These are phyloP conservation scores for Sphaerolaimus hirsutus DNA, from an alignment of 2,888 invertebrate genomes.

Conservation along the genomic window DNA sequence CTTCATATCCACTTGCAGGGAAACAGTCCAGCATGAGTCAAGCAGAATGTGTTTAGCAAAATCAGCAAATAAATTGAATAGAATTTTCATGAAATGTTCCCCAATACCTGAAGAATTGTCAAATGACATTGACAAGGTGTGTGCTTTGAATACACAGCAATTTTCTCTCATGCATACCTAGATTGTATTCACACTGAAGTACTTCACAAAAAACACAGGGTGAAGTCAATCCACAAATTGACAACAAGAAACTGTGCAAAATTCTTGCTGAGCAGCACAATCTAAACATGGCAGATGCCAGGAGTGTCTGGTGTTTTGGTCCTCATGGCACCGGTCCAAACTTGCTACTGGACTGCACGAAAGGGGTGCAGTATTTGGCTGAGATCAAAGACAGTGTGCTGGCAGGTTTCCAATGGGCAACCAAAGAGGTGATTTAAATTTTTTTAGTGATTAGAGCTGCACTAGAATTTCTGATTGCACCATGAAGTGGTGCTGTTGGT, in stretches of 20 bases:
- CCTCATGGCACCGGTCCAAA: constrained; percentile 11
- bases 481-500: no score
- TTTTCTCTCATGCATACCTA: no score
- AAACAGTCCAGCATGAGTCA: constrained; percentile 10
- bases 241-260: no score
- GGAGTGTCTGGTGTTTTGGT: constrained; percentile 12
- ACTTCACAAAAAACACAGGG: no score
- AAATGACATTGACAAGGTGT: constrained; percentile 9
- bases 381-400: constrained; percentile 10
- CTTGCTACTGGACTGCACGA: constrained; percentile 10
- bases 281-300: constrained; percentile 7
- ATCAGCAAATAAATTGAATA: constrained; percentile 12
- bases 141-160: background rate
- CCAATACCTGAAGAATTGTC: constrained; percentile 9
- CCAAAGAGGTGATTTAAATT: constrained; percentile 5
- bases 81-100: constrained; percentile 9
- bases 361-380: constrained; percentile 9
- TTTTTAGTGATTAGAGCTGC: no score
- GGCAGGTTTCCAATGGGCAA: constrained; percentile 11
- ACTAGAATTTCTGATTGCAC: no score
- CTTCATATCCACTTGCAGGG: constrained; percentile 3
- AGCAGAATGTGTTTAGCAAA: constrained; percentile 9
- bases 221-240: no score
- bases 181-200: no score
- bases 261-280: constrained; percentile 8